Evolutionary conservation across 2,113 vertebrate genomes (phyloP), one percentile per base, ranked within the genome.

Genomic region (Petroica traversi): DNA sequence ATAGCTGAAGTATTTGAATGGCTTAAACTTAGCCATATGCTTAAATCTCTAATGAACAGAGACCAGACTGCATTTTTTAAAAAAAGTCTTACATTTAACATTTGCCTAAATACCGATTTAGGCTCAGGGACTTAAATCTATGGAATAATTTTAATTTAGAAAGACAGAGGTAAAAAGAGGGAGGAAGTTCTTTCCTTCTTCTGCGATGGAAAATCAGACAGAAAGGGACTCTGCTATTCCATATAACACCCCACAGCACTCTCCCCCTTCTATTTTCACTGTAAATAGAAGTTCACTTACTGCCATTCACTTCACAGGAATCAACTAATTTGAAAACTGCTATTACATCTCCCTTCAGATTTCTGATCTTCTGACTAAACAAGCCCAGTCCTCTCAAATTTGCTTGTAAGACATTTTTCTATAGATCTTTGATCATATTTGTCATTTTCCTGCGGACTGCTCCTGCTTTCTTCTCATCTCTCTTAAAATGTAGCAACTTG

Each of bases 391-490:
- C 75, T 73, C 63, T 85, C 55, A 95, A 85, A 85, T 94, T 69
- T 90, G 31, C 78, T 83, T 88, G 49, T 76, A 92, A 95, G 75
- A 73, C 34, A 19, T 83, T 93, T 88, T 92, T 79, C 46, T 92
- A 12, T 29, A 29, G 24, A 34, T 49, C 90, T 95, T 95, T 93
- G 88, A 95, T 93, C 82, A 79, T 80, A 88, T 94, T 88, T 94
- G 75, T 83, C 90, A 79, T 77, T 85, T 91, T 91, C 17, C 59
- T 52, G 41, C 76, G 62, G 71, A 90, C 74, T 76, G 41, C 24
- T 33, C 62, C 67, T 69, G 59, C 22, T 90, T 95, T 83, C 75
- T 58, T 94, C 82, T 54, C 43, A 54, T 73, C 74, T 85, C 34
- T 83, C 46, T 90, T 88, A 80, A 93, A 94, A 92, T 18, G 29